Evolutionary conservation across 2,797 vertebrate species (phyloP).

Genomic region (Danio aesculapii): DNA sequence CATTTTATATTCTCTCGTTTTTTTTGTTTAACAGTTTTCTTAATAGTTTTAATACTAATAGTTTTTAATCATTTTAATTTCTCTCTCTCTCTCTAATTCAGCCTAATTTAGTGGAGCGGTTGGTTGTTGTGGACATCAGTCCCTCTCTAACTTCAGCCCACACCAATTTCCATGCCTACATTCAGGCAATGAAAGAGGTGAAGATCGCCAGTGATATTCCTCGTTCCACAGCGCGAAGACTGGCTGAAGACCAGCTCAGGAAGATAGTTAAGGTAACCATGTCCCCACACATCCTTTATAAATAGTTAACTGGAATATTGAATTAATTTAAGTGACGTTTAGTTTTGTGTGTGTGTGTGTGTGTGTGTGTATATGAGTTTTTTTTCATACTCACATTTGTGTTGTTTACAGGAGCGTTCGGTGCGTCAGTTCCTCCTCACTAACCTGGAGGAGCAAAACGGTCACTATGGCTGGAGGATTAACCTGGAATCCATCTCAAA

Average conservation of each 20-base stretch:
- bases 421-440: conserved; percentile 92
- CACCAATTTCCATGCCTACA: conserved; percentile 81
- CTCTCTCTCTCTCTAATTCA: conserved; percentile 64
- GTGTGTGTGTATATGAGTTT: background rate
- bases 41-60: too few relatives aligned
- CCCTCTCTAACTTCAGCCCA: conserved; percentile 72
- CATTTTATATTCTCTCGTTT: too few relatives aligned
- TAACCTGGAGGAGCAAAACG: conserved; percentile 89
- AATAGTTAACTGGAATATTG: background rate
- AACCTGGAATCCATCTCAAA: conserved; percentile 89
- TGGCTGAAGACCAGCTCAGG: conserved; percentile 88
- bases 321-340: background rate
- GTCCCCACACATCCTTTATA: background rate
- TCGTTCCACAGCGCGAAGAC: conserved; percentile 85
- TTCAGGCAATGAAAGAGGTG: conserved; percentile 87
- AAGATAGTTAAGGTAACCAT: conserved; percentile 80
- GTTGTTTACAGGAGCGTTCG: conserved; percentile 76
- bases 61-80: too few relatives aligned
- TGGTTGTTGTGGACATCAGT: conserved; percentile 91
- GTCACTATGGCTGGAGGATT: conserved; percentile 86
- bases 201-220: conserved; percentile 83
- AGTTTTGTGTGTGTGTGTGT: background rate
- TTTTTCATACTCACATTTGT: conserved; percentile 10
- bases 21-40: too few relatives aligned
- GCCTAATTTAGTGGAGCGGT: conserved; percentile 89